These are phyloP conservation scores for Exocentrus adspersus DNA, from an alignment of 2,888 invertebrate species.

Conservation along the genomic window DNA sequence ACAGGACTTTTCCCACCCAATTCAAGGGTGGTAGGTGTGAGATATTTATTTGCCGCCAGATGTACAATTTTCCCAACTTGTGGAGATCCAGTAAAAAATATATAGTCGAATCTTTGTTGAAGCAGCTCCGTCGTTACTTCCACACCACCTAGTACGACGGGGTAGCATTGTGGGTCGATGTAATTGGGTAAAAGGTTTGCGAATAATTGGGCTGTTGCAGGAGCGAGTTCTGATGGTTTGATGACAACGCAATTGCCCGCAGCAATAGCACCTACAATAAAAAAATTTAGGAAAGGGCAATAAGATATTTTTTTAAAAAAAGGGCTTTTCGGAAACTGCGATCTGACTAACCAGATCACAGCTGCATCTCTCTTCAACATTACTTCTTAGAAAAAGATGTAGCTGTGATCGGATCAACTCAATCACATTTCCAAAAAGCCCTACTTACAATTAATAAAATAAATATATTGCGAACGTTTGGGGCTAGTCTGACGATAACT, in stretches of 20 bases:
- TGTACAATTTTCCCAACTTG: slow-evolving; percentile 89
- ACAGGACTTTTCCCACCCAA: slow-evolving; percentile 87
- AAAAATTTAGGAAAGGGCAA: too few relatives aligned
- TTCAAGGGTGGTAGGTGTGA: slow-evolving; percentile 81
- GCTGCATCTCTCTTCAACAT: too few relatives aligned
- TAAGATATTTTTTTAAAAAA: too few relatives aligned
- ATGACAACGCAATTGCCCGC: slow-evolving; percentile 94
- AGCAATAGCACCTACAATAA: slow-evolving; percentile 74
- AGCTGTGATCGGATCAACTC: too few relatives aligned
- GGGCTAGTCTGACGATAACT: too few relatives aligned
- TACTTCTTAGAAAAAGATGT: too few relatives aligned
- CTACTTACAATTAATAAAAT: too few relatives aligned
- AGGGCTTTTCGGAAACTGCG: too few relatives aligned
- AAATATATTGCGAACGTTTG: too few relatives aligned
- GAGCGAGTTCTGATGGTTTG: slow-evolving; percentile 94
- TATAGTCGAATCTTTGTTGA: slow-evolving; percentile 92
- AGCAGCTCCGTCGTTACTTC: slow-evolving; percentile 87
- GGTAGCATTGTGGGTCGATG: slow-evolving; percentile 88
- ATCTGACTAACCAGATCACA: too few relatives aligned
- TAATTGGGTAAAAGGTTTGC: slow-evolving; percentile 85
- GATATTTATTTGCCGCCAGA: slow-evolving; percentile 85
- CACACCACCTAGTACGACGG: slow-evolving; percentile 84
- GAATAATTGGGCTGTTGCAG: slow-evolving; percentile 76
- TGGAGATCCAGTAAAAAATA: slow-evolving; percentile 93
- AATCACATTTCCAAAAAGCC: too few relatives aligned